phyloP scores from a whole-genome alignment of 2,888 invertebrate genomes.

The Patella depressa region DNA sequence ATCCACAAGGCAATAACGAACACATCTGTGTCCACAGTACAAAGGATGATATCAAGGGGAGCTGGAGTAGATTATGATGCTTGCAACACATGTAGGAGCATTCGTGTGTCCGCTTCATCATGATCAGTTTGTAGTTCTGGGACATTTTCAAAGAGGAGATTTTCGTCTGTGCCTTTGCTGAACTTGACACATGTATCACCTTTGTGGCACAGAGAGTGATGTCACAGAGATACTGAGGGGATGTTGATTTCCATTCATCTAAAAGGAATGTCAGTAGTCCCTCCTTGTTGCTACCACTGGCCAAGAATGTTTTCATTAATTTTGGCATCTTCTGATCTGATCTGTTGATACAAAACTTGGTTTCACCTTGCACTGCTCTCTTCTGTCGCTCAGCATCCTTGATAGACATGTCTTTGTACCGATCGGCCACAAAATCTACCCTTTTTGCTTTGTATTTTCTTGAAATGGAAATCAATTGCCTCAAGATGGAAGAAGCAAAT shows the following conservation, averaged over 20 bases:
- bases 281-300: constrained; percentile 16
- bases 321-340: constrained; percentile 19
- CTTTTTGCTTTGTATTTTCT: not conserved
- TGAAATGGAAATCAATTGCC: constrained; percentile 2
- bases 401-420: constrained; percentile 12
- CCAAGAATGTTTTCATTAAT: constrained; percentile 13
- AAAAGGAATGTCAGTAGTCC: constrained; percentile 13
- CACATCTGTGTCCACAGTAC: constrained; percentile 17
- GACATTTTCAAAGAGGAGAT: not conserved
- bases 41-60: not conserved
- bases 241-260: constrained; percentile 7
- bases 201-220: constrained; percentile 8
- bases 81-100: no score
- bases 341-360: constrained; percentile 14
- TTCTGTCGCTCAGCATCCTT: constrained; percentile 10
- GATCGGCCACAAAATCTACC: constrained; percentile 19
- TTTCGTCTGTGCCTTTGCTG: not conserved
- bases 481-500: constrained; percentile 1
- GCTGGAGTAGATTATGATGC: not conserved
- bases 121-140: not conserved
- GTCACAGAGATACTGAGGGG: constrained; percentile 1
- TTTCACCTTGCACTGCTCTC: not conserved
- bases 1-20: constrained; percentile 14
- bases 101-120: not conserved
- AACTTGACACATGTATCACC: not conserved